Evolutionary conservation across 2,797 vertebrate species (phyloP).

Genomic region (Gymnoscopelus microlampas): DNA sequence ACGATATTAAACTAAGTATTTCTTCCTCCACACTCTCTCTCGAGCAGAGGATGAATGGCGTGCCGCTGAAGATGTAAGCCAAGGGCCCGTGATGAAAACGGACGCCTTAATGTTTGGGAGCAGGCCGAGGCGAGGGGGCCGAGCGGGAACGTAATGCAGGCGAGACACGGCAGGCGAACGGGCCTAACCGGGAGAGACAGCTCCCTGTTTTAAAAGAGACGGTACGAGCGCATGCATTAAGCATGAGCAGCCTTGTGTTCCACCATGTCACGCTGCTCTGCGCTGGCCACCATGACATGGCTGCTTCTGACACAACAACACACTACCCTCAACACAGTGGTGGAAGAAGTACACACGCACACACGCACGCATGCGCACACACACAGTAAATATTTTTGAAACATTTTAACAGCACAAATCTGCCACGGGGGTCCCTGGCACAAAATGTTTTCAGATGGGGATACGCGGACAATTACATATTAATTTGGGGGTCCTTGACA

Average conservation of each 20-base stretch:
- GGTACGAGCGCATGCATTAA: slow-evolving; percentile 65
- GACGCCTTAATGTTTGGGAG: slow-evolving; percentile 64
- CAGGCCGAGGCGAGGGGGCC: slow-evolving; percentile 25
- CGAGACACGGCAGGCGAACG: slow-evolving; percentile 47
- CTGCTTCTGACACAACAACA: too few species aligned
- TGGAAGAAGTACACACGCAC: too few species aligned
- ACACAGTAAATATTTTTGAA: too few species aligned
- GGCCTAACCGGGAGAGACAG: slow-evolving; percentile 71
- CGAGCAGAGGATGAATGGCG: slow-evolving; percentile 27
- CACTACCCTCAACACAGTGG: too few species aligned
- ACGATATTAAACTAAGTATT: slow-evolving; percentile 42
- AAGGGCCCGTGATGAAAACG: slow-evolving; percentile 53
- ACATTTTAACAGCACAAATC: too few species aligned
- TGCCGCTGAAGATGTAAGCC: background rate
- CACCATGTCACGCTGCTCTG: slow-evolving; percentile 35
- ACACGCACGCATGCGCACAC: too few species aligned
- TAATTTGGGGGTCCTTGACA: too few species aligned
- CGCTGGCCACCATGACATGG: too few species aligned
- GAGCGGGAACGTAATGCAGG: slow-evolving; percentile 27
- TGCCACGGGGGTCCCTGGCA: too few species aligned
- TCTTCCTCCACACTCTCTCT: slow-evolving; percentile 13
- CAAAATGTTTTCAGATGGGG: too few species aligned
- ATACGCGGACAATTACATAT: too few species aligned
- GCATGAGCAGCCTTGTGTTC: slow-evolving; percentile 67
- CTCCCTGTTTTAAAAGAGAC: slow-evolving; percentile 57